Evolutionary conservation across 2,888 invertebrate genomes (phyloP).

Genomic region (Oligia strigilis): DNA sequence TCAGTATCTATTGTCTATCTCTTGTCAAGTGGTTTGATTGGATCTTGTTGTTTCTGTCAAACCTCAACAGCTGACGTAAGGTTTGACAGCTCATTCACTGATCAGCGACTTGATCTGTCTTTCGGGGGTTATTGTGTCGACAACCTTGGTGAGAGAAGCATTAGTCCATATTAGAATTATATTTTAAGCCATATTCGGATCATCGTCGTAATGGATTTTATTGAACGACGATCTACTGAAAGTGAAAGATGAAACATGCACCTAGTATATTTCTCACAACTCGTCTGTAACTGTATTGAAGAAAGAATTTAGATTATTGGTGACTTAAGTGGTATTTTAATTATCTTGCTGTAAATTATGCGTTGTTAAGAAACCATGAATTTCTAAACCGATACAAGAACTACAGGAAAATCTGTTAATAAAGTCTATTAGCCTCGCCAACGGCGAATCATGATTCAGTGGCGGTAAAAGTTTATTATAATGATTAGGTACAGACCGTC

Average conservation of each 20-base stretch:
- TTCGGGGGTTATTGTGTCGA: not conserved
- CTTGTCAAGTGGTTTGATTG: constrained; percentile 34
- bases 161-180: not conserved
- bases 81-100: constrained; percentile 20
- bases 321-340: not conserved
- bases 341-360: not conserved
- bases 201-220: not conserved
- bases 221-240: no score
- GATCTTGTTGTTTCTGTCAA: constrained; percentile 27
- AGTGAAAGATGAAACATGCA: not conserved
- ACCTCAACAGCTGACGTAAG: constrained; percentile 16
- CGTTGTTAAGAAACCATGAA: constrained; percentile 21
- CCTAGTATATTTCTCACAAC: no score
- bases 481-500: constrained; percentile 31
- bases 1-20: constrained; percentile 16
- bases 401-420: constrained; percentile 54
- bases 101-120: not conserved
- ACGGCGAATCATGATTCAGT: constrained; percentile 46
- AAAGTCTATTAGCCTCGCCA: constrained; percentile 33
- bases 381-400: constrained; percentile 16
- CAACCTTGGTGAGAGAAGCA: not conserved
- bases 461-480: constrained; percentile 39
- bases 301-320: not conserved
- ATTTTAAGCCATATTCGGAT: not conserved
- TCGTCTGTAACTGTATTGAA: no score